These are phyloP conservation scores for Cephus cinctus DNA, from an alignment of 1,140 invertebrate genomes.

Conservation along the genomic window DNA sequence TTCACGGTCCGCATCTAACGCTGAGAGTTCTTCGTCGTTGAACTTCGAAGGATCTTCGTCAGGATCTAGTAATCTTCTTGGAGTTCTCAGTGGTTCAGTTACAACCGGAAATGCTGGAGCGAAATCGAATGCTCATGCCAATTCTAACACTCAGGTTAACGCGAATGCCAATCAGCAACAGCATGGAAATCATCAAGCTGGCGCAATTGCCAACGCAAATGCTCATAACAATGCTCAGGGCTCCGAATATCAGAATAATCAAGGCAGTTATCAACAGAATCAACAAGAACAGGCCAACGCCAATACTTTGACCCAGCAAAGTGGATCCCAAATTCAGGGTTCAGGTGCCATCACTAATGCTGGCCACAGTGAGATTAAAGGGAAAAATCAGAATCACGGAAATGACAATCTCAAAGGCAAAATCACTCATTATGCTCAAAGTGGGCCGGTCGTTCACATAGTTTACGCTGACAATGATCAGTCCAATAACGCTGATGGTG, in stretches of 20 bases:
- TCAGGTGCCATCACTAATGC: not conserved
- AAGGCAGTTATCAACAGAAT: not conserved
- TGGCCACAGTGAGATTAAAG: not conserved
- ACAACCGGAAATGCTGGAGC: no score
- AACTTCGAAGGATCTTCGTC: no score
- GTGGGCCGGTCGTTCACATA: conserved; percentile 1
- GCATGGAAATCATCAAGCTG: no score
- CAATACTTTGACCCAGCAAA: not conserved
- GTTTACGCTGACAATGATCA: not conserved
- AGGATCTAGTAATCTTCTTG: no score
- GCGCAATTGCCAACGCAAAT: not conserved
- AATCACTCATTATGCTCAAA: not conserved
- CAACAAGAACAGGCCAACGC: not conserved
- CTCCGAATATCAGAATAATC: not conserved
- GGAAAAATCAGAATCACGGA: not conserved
- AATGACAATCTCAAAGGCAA: not conserved
- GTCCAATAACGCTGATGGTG: not conserved
- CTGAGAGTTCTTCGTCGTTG: no score
- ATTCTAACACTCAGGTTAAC: no score
- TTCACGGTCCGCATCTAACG: not conserved
- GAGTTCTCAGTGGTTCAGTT: no score
- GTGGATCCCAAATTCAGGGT: not conserved
- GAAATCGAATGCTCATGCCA: no score
- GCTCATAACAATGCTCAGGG: not conserved
- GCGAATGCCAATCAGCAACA: no score